These are phyloP conservation scores for Sakesphorus luctuosus DNA, from an alignment of 2,113 vertebrate species.

Conservation along the genomic window DNA sequence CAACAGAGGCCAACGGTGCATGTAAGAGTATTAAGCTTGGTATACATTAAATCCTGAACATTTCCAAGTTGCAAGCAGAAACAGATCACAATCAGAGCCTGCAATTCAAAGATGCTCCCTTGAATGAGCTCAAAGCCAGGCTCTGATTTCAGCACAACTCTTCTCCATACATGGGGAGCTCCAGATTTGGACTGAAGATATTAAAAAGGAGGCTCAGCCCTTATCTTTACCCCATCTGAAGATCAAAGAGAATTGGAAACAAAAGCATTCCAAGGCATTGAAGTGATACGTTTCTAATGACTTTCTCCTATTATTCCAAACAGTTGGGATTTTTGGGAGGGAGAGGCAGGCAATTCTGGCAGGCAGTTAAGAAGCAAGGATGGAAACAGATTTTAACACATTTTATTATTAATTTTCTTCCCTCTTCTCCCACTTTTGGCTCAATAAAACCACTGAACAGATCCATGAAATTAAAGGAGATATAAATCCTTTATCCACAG, in stretches of 20 bases:
- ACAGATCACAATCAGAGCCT: slow-evolving; percentile 30
- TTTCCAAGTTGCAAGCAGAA: slow-evolving; percentile 27
- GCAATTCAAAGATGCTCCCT: background rate
- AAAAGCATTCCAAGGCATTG: slow-evolving; percentile 9
- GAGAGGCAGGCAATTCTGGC: background rate
- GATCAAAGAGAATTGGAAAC: slow-evolving; percentile 41
- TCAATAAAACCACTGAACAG: slow-evolving; percentile 39
- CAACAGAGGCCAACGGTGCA: slow-evolving; percentile 23
- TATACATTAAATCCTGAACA: slow-evolving; percentile 46
- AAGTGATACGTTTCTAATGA: slow-evolving; percentile 24
- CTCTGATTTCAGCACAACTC: background rate
- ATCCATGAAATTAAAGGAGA: slow-evolving; percentile 68
- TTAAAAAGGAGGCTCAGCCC: background rate
- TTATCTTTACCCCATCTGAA: slow-evolving; percentile 37
- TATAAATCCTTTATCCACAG: slow-evolving; percentile 73
- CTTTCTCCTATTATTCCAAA: background rate
- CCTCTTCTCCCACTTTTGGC: background rate
- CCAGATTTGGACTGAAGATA: slow-evolving; percentile 4
- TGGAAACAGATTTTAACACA: background rate
- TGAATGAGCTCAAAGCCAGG: background rate
- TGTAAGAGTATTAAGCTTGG: slow-evolving; percentile 29
- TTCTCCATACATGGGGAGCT: background rate
- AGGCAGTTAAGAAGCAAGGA: background rate
- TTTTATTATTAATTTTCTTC: slow-evolving; percentile 28
- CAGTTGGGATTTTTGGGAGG: background rate